phyloP scores from a whole-genome alignment of 2,797 vertebrate species.

The Lagothrix lagotricha region DNA sequence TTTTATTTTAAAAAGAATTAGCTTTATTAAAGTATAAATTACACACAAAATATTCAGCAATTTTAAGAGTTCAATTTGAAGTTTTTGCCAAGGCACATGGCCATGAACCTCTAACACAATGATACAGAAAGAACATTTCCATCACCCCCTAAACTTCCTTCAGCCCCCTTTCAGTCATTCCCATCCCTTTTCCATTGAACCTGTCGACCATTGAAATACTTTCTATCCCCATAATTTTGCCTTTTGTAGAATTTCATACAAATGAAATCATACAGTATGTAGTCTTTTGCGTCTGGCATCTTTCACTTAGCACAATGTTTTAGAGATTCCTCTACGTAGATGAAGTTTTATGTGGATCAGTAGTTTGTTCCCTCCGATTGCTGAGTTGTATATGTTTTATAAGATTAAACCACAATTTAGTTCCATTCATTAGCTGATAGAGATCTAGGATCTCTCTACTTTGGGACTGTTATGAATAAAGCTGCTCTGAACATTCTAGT shows the following conservation, averaged over 20 bases:
- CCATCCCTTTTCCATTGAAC: not conserved
- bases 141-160: not conserved
- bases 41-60: not conserved
- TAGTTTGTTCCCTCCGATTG: not conserved
- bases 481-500: not conserved
- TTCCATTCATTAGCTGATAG: not conserved
- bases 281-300: not conserved
- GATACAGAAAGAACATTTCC: not conserved
- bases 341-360: not conserved
- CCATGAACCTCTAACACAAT: not conserved
- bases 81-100: not conserved
- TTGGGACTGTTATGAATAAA: not conserved
- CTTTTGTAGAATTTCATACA: not conserved
- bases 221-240: not conserved
- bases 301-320: not conserved
- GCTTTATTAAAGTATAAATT: not conserved
- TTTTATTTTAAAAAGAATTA: conserved; percentile 6
- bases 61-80: not conserved
- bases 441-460: not conserved
- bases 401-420: not conserved
- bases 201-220: not conserved
- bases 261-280: not conserved
- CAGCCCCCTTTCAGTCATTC: not conserved
- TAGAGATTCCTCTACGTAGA: not conserved
- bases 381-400: not conserved